Percentiles rank a stretch among this genome's conserved stretches.
Evolutionary conservation across 92 coral and sea anemone species (phyloP).

Genomic region (Umimayanthus kanabou): DNA sequence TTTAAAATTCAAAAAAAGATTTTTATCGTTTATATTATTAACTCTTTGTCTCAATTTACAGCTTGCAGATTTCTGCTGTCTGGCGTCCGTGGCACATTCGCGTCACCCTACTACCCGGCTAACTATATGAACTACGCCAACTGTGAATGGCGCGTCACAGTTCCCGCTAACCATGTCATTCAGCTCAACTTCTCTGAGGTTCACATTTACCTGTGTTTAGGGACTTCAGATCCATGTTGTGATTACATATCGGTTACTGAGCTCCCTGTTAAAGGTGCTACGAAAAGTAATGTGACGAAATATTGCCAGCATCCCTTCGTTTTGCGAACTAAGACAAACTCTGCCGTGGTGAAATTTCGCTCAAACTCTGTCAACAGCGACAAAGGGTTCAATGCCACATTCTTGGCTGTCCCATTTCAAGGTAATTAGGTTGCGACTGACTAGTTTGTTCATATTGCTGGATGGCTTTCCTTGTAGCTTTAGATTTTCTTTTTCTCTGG

Average conservation of each 20-base stretch:
- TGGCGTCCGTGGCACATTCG: not conserved
- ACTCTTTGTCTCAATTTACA: not conserved
- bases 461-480: no score
- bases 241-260: not conserved
- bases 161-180: not conserved
- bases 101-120: not conserved
- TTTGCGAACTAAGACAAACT: not conserved
- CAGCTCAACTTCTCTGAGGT: not conserved
- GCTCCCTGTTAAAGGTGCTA: not conserved
- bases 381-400: not conserved
- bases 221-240: not conserved
- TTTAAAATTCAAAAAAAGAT: not conserved
- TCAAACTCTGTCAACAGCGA: not conserved
- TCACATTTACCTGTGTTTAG: not conserved
- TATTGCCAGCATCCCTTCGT: not conserved
- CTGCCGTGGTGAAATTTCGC: not conserved
- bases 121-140: not conserved
- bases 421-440: not conserved
- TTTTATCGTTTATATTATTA: not conserved
- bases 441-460: no score
- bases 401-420: not conserved
- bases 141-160: slow-evolving; percentile 17
- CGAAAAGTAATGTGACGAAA: not conserved
- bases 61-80: not conserved
- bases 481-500: no score